These are phyloP conservation scores for Incurvaria masculella DNA, from an alignment of 2,888 invertebrate genomes.

Conservation along the genomic window DNA sequence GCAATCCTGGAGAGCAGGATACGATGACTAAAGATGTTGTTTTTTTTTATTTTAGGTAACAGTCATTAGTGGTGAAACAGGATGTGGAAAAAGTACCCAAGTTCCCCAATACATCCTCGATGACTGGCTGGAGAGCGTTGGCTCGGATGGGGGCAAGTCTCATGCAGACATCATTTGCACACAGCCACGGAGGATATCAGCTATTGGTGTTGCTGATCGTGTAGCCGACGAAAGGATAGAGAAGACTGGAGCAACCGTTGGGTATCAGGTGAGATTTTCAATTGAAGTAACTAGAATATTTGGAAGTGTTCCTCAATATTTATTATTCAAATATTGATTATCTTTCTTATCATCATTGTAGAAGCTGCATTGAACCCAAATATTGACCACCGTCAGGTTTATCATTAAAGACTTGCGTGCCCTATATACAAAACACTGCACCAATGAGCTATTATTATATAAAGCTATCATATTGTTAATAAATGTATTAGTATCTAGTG, in stretches of 20 bases:
- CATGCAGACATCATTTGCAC: constrained; percentile 88
- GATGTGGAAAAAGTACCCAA: constrained; percentile 83
- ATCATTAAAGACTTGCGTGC: too few species aligned
- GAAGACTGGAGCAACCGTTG: constrained; percentile 69
- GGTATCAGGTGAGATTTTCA: constrained; percentile 60
- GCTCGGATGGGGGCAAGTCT: constrained; percentile 41
- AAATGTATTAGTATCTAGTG: too few species aligned
- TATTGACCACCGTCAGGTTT: too few species aligned
- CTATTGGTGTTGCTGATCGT: constrained; percentile 88
- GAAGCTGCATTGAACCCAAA: too few species aligned
- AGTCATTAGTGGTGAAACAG: constrained; percentile 81
- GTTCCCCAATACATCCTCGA: constrained; percentile 94
- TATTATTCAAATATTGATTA: constrained; percentile 1
- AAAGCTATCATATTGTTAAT: too few species aligned
- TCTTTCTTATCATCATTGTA: too few species aligned
- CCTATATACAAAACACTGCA: too few species aligned
- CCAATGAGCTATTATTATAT: too few species aligned
- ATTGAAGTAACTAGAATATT: constrained; percentile 3
- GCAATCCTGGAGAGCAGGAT: too few species aligned
- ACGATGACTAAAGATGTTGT: too few species aligned
- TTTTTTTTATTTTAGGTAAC: constrained; percentile 39
- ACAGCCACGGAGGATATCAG: constrained; percentile 88
- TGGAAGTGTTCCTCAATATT: constrained; percentile 2
- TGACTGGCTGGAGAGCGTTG: constrained; percentile 67
- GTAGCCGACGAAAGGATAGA: constrained; percentile 86